Percentiles rank a stretch among this genome's conserved stretches.
Evolutionary conservation across 2,113 vertebrate species (phyloP).

Genomic region (Cnemophilus loriae): DNA sequence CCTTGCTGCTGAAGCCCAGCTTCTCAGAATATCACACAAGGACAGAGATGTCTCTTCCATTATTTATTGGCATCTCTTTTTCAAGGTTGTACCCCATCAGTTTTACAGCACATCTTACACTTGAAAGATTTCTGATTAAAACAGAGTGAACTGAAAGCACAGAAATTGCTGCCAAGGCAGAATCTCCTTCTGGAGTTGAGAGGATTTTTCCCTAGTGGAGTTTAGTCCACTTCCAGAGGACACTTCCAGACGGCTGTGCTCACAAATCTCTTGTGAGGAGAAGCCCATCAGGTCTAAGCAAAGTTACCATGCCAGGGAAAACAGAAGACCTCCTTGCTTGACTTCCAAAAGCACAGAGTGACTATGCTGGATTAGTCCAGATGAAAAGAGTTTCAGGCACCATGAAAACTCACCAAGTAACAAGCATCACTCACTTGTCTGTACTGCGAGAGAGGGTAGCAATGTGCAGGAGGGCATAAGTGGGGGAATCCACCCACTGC

Average conservation of each 20-base stretch:
- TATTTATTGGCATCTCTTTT: constrained; percentile 10
- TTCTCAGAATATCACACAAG: constrained; percentile 18
- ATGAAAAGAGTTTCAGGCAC: background rate
- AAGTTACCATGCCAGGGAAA: background rate
- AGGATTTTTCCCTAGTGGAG: background rate
- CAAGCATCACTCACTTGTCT: accelerated
- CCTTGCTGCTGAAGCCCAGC: background rate
- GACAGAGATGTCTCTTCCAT: background rate
- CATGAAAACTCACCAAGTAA: background rate
- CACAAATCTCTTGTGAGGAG: background rate
- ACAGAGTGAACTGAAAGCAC: background rate
- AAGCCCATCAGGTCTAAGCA: background rate
- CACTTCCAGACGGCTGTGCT: background rate
- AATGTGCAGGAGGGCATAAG: background rate
- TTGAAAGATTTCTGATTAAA: constrained; percentile 48
- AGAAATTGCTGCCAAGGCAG: constrained; percentile 7
- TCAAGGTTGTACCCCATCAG: constrained; percentile 21
- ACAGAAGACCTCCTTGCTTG: background rate
- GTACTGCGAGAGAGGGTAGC: background rate
- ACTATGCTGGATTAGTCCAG: background rate
- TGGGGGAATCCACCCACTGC: background rate
- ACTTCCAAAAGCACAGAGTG: background rate
- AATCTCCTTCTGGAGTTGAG: background rate
- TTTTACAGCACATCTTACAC: constrained; percentile 21
- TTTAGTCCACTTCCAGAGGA: background rate